A percentile compares a stretch with the other conserved stretches of the same genome.
These are phyloP conservation scores for Andrena marginata DNA, from an alignment of 2,888 invertebrate species.

Conservation along the genomic window DNA sequence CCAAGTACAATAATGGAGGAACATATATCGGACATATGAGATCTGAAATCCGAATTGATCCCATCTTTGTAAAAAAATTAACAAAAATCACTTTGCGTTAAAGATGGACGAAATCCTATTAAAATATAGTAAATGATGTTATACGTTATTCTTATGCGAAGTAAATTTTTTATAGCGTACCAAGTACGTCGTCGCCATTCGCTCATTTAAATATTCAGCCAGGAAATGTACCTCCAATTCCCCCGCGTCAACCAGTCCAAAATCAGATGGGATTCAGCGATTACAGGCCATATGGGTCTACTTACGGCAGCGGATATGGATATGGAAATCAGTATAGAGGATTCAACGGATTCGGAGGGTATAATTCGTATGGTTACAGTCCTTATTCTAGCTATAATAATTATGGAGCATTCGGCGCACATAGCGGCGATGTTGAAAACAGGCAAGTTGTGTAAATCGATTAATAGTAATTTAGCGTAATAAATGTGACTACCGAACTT, in stretches of 20 bases:
- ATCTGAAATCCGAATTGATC: too few species aligned
- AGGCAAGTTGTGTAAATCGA: slow-evolving; percentile 83
- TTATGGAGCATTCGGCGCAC: slow-evolving; percentile 73
- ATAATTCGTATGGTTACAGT: slow-evolving; percentile 85
- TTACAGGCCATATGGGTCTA: slow-evolving; percentile 69
- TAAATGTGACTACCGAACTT: too few species aligned
- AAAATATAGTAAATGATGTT: background rate
- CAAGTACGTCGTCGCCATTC: slow-evolving; percentile 53
- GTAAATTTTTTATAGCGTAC: slow-evolving; percentile 22
- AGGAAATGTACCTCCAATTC: slow-evolving; percentile 78
- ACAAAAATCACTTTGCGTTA: background rate
- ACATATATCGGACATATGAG: too few species aligned
- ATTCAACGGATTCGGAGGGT: slow-evolving; percentile 79
- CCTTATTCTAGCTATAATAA: slow-evolving; percentile 74
- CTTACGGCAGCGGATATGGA: slow-evolving; percentile 77
- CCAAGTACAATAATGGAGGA: too few species aligned
- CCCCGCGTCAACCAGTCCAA: slow-evolving; percentile 74
- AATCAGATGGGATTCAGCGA: slow-evolving; percentile 72
- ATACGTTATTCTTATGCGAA: background rate
- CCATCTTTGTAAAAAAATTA: background rate
- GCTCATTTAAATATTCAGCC: slow-evolving; percentile 48
- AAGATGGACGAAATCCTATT: background rate
- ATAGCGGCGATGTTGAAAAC: slow-evolving; percentile 88
- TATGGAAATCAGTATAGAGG: slow-evolving; percentile 60
- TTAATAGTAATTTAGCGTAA: slow-evolving; percentile 4